phyloP scores from a whole-genome alignment of 1,140 invertebrate species.

The Scaptomyza graminum region DNA sequence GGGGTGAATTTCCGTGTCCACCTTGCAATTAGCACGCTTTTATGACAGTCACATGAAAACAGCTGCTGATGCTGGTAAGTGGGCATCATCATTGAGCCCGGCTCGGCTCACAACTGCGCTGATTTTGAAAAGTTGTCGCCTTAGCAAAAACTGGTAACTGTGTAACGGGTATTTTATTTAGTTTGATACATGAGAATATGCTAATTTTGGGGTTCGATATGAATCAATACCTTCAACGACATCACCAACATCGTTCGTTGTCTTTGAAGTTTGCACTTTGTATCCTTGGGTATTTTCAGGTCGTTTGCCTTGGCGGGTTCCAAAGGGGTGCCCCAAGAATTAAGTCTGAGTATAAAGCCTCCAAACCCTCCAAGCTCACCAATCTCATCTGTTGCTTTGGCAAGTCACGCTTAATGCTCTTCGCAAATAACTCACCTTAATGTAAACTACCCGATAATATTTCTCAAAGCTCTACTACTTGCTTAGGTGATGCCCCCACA shows the following conservation, averaged over 20 bases:
- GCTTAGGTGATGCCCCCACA: conserved; percentile 37
- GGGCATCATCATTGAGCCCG: conserved; percentile 3
- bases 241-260: conserved; percentile 44
- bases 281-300: conserved; percentile 10
- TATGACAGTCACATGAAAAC: conserved; percentile 36
- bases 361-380: conserved; percentile 6
- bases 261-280: conserved; percentile 52
- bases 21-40: conserved; percentile 54
- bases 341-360: conserved; percentile 1
- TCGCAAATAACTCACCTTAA: conserved; percentile 30
- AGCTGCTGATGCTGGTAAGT: neutral
- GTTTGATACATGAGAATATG: conserved; percentile 67
- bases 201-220: conserved; percentile 67
- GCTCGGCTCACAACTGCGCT: neutral
- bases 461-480: conserved; percentile 28
- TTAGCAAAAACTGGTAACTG: conserved; percentile 24
- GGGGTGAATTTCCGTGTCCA: conserved; percentile 10
- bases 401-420: conserved; percentile 58
- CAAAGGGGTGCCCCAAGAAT: neutral
- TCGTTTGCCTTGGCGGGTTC: conserved; percentile 44
- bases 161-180: conserved; percentile 8
- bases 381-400: conserved; percentile 5
- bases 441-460: conserved; percentile 27
- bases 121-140: conserved; percentile 13
- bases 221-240: conserved; percentile 78